phyloP scores from a whole-genome alignment of 2,888 invertebrate species.

The Penaeus monodon region DNA sequence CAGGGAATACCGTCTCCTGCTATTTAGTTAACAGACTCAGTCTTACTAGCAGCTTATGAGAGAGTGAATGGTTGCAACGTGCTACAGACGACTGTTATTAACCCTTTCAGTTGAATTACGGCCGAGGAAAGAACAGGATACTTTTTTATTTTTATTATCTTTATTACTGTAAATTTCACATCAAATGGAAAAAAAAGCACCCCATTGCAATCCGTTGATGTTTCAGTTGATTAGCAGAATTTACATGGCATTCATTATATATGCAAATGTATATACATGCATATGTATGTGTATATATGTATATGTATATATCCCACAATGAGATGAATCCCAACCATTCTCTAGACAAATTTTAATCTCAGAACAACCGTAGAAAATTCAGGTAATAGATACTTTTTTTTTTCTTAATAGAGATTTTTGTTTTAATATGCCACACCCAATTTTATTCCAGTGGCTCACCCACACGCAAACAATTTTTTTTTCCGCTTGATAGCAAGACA shows the following conservation, averaged over 20 bases:
- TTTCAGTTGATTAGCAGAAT: background rate
- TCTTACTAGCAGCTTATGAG: background rate
- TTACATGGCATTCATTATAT: background rate
- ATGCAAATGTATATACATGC: too few relatives aligned
- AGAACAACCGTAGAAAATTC: background rate
- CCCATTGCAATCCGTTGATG: background rate
- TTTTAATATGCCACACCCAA: too few relatives aligned
- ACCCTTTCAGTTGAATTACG: too few relatives aligned
- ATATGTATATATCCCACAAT: slow-evolving; percentile 9
- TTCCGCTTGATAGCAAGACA: background rate
- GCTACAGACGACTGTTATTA: too few relatives aligned
- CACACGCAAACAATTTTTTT: too few relatives aligned
- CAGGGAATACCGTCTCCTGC: background rate
- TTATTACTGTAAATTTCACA: background rate
- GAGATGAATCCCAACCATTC: background rate
- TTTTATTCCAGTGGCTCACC: too few relatives aligned
- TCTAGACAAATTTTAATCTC: background rate
- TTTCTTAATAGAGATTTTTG: too few relatives aligned
- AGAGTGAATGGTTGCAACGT: too few relatives aligned
- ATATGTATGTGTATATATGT: background rate
- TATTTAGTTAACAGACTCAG: slow-evolving; percentile 1
- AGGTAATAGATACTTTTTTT: too few relatives aligned
- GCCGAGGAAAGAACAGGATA: too few relatives aligned
- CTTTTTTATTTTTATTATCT: too few relatives aligned
- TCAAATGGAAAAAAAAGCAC: background rate